Conservation (phyloP, 1,140 invertebrate species). For the Listronotus oregonensis region DNA sequence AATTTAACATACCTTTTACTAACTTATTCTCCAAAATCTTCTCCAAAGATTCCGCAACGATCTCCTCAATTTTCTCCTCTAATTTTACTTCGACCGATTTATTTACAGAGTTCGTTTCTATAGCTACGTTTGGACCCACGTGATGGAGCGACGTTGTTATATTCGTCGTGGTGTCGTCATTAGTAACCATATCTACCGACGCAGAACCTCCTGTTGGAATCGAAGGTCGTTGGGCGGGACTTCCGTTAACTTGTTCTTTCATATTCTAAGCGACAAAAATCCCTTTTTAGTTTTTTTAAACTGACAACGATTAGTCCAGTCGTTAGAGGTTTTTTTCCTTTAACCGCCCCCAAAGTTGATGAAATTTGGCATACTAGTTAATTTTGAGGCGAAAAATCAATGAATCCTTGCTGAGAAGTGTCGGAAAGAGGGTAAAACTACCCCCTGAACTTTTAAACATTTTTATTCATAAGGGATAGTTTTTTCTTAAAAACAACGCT, state of each 20-base stretch:
- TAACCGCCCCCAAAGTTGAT: too few species aligned
- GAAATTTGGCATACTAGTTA: too few species aligned
- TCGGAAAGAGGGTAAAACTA: too few species aligned
- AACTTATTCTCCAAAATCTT: conserved; percentile 78
- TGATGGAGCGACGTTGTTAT: not conserved
- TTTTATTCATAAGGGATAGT: too few species aligned
- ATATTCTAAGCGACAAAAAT: conserved; percentile 14
- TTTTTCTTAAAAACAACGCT: too few species aligned
- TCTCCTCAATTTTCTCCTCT: conserved; percentile 60
- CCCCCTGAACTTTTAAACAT: too few species aligned
- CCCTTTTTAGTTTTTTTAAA: not conserved
- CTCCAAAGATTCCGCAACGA: conserved; percentile 78
- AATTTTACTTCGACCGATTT: conserved; percentile 41
- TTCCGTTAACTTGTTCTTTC: conserved; percentile 41
- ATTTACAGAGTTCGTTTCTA: conserved; percentile 45
- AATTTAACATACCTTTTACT: conserved; percentile 41
- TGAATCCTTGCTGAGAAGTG: too few species aligned
- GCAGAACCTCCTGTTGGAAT: conserved; percentile 38
- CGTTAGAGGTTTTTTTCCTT: too few species aligned
- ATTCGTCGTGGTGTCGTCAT: conserved; percentile 32
- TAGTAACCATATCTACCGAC: conserved; percentile 42
- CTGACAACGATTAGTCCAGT: too few species aligned
- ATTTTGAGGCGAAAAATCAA: too few species aligned
- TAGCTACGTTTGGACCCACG: conserved; percentile 1
- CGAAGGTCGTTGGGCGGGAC: conserved; percentile 47